phyloP scores from a whole-genome alignment of 2,888 invertebrate species.

The Melanophora roralis region DNA sequence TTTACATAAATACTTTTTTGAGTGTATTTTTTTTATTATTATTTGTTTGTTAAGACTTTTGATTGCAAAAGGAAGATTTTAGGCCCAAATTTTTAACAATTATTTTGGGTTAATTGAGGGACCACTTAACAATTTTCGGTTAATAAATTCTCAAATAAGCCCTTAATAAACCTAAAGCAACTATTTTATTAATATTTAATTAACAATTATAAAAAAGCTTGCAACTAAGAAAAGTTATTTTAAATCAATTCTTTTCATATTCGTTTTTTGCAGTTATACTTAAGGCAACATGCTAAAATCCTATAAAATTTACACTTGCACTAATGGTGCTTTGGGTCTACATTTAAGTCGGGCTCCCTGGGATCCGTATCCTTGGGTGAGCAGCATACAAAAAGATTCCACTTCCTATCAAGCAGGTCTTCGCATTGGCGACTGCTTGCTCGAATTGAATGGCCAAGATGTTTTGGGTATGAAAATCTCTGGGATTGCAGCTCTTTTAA shows the following conservation, averaged over 20 bases:
- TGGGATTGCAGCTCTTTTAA: slow-evolving; percentile 73
- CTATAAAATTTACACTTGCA: slow-evolving; percentile 73
- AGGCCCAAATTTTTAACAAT: too few species aligned
- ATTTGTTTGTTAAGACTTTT: too few species aligned
- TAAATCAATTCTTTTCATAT: slow-evolving; percentile 15
- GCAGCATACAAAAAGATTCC: slow-evolving; percentile 81
- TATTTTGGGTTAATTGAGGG: too few species aligned
- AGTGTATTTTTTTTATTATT: too few species aligned
- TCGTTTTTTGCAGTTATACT: slow-evolving; percentile 56
- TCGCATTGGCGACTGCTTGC: slow-evolving; percentile 83
- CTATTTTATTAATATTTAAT: too few species aligned
- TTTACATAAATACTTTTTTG: too few species aligned
- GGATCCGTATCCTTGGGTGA: slow-evolving; percentile 90
- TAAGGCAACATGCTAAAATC: slow-evolving; percentile 71
- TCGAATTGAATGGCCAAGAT: slow-evolving; percentile 79
- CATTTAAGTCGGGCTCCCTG: slow-evolving; percentile 86
- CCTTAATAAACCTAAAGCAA: too few species aligned
- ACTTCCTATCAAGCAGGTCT: slow-evolving; percentile 82
- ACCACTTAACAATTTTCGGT: too few species aligned
- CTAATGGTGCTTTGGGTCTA: slow-evolving; percentile 83
- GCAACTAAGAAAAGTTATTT: too few species aligned
- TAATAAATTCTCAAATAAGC: too few species aligned
- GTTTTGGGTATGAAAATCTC: slow-evolving; percentile 74
- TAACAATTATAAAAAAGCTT: too few species aligned
- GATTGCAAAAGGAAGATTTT: too few species aligned